Evolutionary conservation across 2,113 vertebrate genomes (phyloP), one percentile per base, ranked within the genome.

Genomic region (Amblyornis subalaris): DNA sequence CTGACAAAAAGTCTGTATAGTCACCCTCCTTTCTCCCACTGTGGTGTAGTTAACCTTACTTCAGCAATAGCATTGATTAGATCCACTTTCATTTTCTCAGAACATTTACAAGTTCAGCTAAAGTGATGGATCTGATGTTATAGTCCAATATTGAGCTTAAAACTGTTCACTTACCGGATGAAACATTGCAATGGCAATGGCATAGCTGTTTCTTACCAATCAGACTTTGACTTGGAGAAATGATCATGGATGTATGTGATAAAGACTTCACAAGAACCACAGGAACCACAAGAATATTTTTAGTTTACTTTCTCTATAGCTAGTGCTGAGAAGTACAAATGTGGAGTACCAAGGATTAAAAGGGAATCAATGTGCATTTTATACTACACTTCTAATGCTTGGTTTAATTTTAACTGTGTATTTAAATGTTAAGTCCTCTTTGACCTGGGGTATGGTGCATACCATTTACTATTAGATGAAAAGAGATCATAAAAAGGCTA

Each of bases 321-420:
- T 77, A 80, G 19, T 65, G 25, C 69, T 76, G 62, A 67, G 79
- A 97, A 97, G 75, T 12, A 73, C 8, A 33, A 79, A 72, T 60
- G n/a, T 85, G 13, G 14, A 35, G 7, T 71, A 72, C 61, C 69
- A 79, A 85, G 36, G 47, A 79, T 33, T 61, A 90, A 88, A 90
- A 65, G 29, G 51, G 29, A 92, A 86, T 47, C 10, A 72, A 60
- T 0, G 12, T 83, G 54, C 50, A 92, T 96, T 92, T 93, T 84
- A 58, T 35, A 70, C 5, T 9, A 69, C 38, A 48, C 17, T 93
- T 96, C 70, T 1, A 83, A 61, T 48, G 36, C 38, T 61, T 33
- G 9, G 66, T 90, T 96, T 94, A 38, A 89, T 95, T 94, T 94
- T 92, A 85, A 69, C 20, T 79, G 28, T 81, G 47, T 64, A 6